Conservation (phyloP, 2,888 invertebrate genomes). For the Asteroscopus sphinx region DNA sequence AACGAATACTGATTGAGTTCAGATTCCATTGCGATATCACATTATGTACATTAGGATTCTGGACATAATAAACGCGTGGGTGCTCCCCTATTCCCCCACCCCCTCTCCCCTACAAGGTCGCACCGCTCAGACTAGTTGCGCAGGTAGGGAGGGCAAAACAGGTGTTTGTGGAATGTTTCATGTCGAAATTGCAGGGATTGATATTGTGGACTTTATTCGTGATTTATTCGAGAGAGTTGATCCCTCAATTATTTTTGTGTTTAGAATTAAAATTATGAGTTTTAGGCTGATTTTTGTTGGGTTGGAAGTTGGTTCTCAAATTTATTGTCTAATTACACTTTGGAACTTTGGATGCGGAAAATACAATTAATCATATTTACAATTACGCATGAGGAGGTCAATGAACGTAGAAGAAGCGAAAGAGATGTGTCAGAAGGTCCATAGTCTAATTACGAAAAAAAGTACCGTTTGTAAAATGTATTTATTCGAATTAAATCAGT, state of each 20-base stretch:
- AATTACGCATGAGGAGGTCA: too few species aligned
- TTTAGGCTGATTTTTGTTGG: background rate
- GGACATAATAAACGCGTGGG: conserved; percentile 55
- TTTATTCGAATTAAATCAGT: too few species aligned
- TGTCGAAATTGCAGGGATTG: conserved; percentile 41
- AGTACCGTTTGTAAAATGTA: too few species aligned
- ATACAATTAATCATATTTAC: too few species aligned
- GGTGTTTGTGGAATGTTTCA: conserved; percentile 52
- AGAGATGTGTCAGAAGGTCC: too few species aligned
- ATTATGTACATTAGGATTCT: conserved; percentile 57
- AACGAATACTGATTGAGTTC: conserved; percentile 39
- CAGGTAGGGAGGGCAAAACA: conserved; percentile 45
- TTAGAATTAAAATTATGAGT: background rate
- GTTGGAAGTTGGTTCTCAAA: background rate
- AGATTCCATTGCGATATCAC: conserved; percentile 44
- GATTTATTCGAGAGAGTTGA: conserved; percentile 8
- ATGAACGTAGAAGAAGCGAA: too few species aligned
- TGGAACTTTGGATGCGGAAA: too few species aligned
- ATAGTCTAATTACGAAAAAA: too few species aligned
- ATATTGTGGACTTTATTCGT: conserved; percentile 13
- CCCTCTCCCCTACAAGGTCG: conserved; percentile 52
- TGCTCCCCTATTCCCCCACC: conserved; percentile 21
- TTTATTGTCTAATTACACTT: too few species aligned
- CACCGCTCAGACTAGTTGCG: conserved; percentile 41
- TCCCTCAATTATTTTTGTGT: background rate